phyloP scores from a whole-genome alignment of 2,888 invertebrate genomes.

The Cryptocephalus moraei region DNA sequence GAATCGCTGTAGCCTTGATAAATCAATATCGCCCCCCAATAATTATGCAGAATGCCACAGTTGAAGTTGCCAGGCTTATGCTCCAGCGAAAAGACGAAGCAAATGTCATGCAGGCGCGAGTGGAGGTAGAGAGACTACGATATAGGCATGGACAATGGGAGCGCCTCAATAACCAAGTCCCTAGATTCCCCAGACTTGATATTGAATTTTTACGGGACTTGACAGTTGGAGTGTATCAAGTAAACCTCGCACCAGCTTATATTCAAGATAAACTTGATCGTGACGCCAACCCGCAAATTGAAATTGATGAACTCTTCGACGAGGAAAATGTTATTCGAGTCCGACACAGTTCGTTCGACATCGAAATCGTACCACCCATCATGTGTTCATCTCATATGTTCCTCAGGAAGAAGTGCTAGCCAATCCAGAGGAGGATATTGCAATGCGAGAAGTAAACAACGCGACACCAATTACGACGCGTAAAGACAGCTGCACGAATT shows the following conservation, averaged over 20 bases:
- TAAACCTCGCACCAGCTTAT: constrained; percentile 1
- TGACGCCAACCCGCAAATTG: neutral
- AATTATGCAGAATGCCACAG: neutral
- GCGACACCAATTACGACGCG: no score
- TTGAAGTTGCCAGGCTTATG: neutral
- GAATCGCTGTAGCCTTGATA: constrained; percentile 3
- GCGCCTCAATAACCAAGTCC: neutral
- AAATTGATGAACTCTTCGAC: neutral
- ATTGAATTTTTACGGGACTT: neutral
- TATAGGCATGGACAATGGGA: neutral
- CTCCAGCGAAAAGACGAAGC: neutral
- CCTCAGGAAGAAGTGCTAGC: neutral
- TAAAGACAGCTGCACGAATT: no score
- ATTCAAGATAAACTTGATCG: neutral
- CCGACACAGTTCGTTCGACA: neutral
- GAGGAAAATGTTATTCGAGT: neutral
- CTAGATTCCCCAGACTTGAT: neutral
- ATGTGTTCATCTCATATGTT: neutral
- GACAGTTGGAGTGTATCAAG: constrained; percentile 1
- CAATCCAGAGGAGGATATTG: neutral
- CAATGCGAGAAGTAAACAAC: no score
- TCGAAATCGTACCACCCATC: neutral
- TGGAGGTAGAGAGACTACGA: neutral
- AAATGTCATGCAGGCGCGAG: neutral
- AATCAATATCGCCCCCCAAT: neutral